Evolutionary conservation across 2,888 invertebrate genomes (phyloP).

Genomic region (Pseudococcus jackbeardsleyi): DNA sequence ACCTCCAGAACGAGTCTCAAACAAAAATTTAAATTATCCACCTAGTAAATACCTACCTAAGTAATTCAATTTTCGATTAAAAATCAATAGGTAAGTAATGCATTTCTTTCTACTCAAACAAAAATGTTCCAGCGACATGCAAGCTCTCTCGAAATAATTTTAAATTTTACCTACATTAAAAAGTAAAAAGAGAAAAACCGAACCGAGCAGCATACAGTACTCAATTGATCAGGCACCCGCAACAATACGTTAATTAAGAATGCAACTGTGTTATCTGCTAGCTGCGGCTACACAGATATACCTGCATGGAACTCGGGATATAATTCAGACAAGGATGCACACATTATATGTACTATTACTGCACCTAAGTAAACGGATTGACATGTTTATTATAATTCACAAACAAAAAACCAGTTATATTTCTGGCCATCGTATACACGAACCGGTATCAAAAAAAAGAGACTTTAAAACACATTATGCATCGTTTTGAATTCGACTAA

Average conservation of each 20-base stretch:
- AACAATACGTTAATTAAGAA: constrained; percentile 56
- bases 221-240: not conserved
- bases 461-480: constrained; percentile 51
- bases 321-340: constrained; percentile 53
- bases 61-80: too few species aligned
- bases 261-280: constrained; percentile 51
- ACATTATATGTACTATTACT: constrained; percentile 9
- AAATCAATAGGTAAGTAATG: too few species aligned
- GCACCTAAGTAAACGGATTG: constrained; percentile 61
- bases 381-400: constrained; percentile 62
- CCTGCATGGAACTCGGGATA: not conserved
- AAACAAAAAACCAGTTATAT: constrained; percentile 57
- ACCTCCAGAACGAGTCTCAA: too few species aligned
- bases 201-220: not conserved
- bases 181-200: not conserved
- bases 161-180: not conserved
- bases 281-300: not conserved
- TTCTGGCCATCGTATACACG: constrained; percentile 18
- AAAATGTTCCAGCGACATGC: not conserved
- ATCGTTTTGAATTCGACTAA: constrained; percentile 51
- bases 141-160: not conserved
- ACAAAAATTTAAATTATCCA: too few species aligned
- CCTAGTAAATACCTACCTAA: too few species aligned
- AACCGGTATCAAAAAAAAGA: constrained; percentile 49
- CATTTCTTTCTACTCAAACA: too few species aligned